Conservation (phyloP, 53 echinoderm and acorn worm genomes). For the Astropecten irregularis region DNA sequence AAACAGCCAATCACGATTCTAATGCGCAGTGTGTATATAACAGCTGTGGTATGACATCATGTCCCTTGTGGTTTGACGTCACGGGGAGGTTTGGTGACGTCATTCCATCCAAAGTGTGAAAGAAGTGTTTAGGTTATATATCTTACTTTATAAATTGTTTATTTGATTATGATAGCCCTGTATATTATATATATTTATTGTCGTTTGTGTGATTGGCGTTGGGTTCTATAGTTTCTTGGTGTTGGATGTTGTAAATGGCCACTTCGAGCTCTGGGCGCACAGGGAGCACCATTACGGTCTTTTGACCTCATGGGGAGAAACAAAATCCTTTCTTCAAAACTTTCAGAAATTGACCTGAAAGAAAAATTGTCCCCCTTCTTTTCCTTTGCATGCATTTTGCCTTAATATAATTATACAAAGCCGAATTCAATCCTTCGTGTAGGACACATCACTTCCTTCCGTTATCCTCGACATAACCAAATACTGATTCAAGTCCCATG, state of each 20-base stretch:
- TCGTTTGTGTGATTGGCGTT: slow-evolving; percentile 43
- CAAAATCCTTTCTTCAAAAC: neutral
- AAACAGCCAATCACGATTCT: too few species aligned
- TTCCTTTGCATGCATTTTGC: neutral
- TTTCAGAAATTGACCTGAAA: neutral
- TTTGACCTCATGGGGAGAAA: neutral
- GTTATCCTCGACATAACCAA: too few species aligned
- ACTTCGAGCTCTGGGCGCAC: slow-evolving; percentile 91
- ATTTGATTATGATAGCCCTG: too few species aligned
- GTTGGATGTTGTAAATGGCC: slow-evolving; percentile 90
- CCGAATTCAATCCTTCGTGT: too few species aligned
- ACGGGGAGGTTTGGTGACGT: neutral
- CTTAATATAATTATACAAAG: too few species aligned
- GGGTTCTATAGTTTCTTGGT: slow-evolving; percentile 41
- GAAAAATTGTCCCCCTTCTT: neutral
- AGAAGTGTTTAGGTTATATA: too few species aligned
- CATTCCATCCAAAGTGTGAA: neutral
- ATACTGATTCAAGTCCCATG: too few species aligned
- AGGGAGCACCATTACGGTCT: slow-evolving; percentile 65
- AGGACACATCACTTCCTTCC: too few species aligned
- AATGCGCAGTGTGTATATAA: too few species aligned
- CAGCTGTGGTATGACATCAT: neutral
- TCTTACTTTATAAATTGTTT: too few species aligned
- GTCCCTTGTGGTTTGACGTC: neutral
- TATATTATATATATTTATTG: neutral